Percentiles rank a stretch among this genome's conserved stretches.
phyloP scores from a whole-genome alignment of 2,797 vertebrate species.

The Salarias fasciatus region DNA sequence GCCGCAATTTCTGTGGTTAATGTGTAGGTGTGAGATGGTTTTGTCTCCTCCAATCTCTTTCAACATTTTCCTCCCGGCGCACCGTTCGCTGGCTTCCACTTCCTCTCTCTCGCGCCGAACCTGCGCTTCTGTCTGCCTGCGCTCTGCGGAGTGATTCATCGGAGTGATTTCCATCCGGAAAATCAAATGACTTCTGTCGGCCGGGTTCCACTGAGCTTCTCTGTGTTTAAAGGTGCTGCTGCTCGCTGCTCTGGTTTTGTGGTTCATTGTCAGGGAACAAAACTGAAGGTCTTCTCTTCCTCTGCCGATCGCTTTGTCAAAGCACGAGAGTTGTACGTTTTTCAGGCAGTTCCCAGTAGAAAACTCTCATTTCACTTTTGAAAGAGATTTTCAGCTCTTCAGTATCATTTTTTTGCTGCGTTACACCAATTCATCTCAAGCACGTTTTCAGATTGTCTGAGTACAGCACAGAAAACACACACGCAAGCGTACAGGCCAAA shows the following conservation, averaged over 20 bases:
- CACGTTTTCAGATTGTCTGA: too few relatives aligned
- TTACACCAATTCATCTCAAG: too few relatives aligned
- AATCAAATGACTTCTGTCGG: constrained; percentile 5
- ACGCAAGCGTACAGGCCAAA: too few relatives aligned
- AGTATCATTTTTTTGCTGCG: too few relatives aligned
- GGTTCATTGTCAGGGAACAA: not conserved
- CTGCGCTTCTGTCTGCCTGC: not conserved
- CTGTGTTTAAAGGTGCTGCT: not conserved
- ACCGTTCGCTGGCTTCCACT: constrained; percentile 24
- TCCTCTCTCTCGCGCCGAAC: constrained; percentile 10
- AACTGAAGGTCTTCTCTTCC: too few relatives aligned
- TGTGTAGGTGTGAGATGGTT: constrained; percentile 38
- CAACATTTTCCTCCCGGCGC: constrained; percentile 21
- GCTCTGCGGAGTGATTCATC: constrained; percentile 10
- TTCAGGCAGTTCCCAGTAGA: too few relatives aligned
- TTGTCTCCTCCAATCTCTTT: not conserved
- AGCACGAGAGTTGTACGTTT: too few relatives aligned
- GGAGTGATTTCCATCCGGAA: constrained; percentile 20
- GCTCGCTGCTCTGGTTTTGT: not conserved
- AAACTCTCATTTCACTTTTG: too few relatives aligned
- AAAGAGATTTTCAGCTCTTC: too few relatives aligned
- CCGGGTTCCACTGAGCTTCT: constrained; percentile 3
- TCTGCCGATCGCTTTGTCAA: too few relatives aligned
- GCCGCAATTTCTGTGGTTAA: constrained; percentile 43
- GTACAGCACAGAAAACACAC: too few relatives aligned